phyloP scores from a whole-genome alignment of 2,888 invertebrate genomes.

The Sinohyriopsis cumingii region DNA sequence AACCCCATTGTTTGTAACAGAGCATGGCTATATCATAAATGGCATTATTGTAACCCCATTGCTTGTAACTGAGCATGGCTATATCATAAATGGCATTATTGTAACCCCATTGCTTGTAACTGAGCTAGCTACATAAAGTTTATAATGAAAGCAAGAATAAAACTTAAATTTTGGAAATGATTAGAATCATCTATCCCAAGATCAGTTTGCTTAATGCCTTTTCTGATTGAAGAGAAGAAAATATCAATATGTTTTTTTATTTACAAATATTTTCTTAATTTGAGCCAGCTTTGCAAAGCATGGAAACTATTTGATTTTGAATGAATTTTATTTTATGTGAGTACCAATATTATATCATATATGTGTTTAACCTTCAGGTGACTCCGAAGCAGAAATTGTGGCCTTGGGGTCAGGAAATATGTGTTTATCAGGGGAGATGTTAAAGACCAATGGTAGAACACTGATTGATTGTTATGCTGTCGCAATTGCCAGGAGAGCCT shows the following conservation, averaged over 20 bases:
- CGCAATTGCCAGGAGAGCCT: constrained; percentile 62
- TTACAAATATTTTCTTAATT: background rate
- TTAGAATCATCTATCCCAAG: too few species aligned
- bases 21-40: too few species aligned
- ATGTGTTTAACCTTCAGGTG: constrained; percentile 31
- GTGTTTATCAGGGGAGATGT: constrained; percentile 48
- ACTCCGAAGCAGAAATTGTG: constrained; percentile 67
- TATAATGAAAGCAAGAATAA: too few species aligned
- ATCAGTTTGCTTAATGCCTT: too few species aligned
- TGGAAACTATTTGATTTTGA: background rate
- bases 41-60: too few species aligned
- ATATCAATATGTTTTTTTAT: background rate
- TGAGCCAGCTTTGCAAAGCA: background rate
- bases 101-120: too few species aligned
- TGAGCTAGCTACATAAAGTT: too few species aligned
- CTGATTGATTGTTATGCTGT: constrained; percentile 67
- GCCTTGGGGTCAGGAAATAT: constrained; percentile 69
- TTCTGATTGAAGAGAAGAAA: background rate
- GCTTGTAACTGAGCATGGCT: too few species aligned
- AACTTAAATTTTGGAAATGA: too few species aligned
- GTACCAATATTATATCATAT: background rate
- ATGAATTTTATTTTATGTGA: background rate
- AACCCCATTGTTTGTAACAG: too few species aligned
- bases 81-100: too few species aligned
- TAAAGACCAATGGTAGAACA: constrained; percentile 61